Evolutionary conservation across 2,888 invertebrate species (phyloP).

Genomic region (Ophion ellenae): DNA sequence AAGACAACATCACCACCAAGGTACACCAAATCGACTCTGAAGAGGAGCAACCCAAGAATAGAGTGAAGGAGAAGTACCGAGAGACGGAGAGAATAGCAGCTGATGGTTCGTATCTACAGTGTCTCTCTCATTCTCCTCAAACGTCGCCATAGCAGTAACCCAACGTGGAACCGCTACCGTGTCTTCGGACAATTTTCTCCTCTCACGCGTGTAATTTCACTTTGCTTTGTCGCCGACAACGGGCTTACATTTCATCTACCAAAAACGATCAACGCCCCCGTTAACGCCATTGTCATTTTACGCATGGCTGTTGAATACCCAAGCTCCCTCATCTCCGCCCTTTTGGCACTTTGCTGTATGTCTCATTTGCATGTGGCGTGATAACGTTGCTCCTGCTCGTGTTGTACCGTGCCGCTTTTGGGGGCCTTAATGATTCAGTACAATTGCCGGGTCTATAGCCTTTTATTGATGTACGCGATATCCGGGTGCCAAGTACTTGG

Average conservation of each 20-base stretch:
- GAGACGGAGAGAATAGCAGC: slow-evolving; percentile 17
- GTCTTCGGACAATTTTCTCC: slow-evolving; percentile 57
- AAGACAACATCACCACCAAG: slow-evolving; percentile 67
- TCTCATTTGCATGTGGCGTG: not conserved
- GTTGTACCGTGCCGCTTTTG: not conserved
- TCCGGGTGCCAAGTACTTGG: not conserved
- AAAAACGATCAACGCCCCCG: slow-evolving; percentile 52
- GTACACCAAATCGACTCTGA: slow-evolving; percentile 48
- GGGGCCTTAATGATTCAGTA: not conserved
- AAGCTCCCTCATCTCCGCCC: not conserved
- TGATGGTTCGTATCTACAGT: slow-evolving; percentile 28
- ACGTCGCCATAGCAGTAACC: slow-evolving; percentile 37
- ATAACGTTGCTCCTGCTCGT: not conserved
- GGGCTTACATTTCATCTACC: slow-evolving; percentile 62
- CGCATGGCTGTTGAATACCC: slow-evolving; percentile 28
- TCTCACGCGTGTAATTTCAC: slow-evolving; percentile 66
- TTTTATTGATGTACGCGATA: not conserved
- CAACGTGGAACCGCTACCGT: slow-evolving; percentile 45
- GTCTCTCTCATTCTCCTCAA: slow-evolving; percentile 33
- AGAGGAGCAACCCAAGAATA: slow-evolving; percentile 35
- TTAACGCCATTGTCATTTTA: slow-evolving; percentile 52
- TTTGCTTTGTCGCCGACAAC: slow-evolving; percentile 63
- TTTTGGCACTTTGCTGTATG: not conserved
- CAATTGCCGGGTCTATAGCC: not conserved
- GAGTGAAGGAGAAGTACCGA: slow-evolving; percentile 30